These are phyloP conservation scores for Plestiodon gilberti DNA, from an alignment of 2,113 vertebrate genomes.

Conservation along the genomic window DNA sequence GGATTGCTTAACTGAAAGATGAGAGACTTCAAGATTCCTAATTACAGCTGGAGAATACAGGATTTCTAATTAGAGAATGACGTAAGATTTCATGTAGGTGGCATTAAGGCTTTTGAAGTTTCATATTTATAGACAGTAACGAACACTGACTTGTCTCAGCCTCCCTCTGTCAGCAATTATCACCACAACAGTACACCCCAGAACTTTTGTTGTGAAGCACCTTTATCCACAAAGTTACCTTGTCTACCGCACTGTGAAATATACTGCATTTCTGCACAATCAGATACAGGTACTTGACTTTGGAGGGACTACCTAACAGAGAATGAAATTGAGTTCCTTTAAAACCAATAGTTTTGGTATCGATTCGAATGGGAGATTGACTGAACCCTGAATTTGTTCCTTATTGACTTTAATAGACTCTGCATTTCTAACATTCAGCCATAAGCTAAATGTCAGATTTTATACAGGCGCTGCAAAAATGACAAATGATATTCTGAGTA, in stretches of 20 bases:
- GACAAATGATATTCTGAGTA: not conserved
- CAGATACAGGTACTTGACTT: not conserved
- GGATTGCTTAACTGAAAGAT: not conserved
- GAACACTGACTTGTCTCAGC: conserved; percentile 7
- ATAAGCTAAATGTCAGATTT: not conserved
- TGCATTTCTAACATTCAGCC: not conserved
- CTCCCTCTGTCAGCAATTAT: not conserved
- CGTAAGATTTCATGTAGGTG: conserved; percentile 6
- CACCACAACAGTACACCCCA: not conserved
- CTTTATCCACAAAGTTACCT: not conserved
- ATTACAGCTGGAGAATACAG: conserved; percentile 21
- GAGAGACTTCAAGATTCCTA: conserved; percentile 8
- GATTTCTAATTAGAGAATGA: conserved; percentile 12
- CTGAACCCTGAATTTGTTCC: not conserved
- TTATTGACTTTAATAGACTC: not conserved
- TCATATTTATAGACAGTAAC: conserved; percentile 19
- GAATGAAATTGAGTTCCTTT: not conserved
- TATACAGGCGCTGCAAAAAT: not conserved
- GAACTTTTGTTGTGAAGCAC: not conserved
- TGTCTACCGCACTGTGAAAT: not conserved
- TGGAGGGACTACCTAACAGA: not conserved
- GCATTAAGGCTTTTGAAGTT: conserved; percentile 13
- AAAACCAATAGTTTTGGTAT: not conserved
- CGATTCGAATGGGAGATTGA: not conserved
- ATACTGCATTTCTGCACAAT: not conserved